These are phyloP conservation scores for Bugula neritina DNA, from an alignment of 2,888 invertebrate species.

Conservation along the genomic window DNA sequence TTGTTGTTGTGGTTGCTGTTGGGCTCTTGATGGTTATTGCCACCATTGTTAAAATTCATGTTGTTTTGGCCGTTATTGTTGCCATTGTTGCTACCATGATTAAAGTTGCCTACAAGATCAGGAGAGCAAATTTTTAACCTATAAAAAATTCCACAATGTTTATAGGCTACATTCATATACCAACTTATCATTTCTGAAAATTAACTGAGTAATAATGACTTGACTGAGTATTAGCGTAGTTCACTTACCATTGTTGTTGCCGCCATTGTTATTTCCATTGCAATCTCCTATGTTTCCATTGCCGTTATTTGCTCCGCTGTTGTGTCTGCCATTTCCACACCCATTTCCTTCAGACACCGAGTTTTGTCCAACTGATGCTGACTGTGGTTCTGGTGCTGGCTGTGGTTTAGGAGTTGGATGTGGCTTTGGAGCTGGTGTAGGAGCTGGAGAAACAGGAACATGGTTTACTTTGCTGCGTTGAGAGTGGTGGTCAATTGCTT, in stretches of 20 bases:
- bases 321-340: neutral
- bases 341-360: no score
- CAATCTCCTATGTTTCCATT: neutral
- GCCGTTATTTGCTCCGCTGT: neutral
- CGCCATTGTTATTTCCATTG: slow-evolving; percentile 7
- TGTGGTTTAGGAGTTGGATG: neutral
- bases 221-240: neutral
- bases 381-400: neutral
- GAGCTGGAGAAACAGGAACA: neutral
- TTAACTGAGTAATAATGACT: neutral
- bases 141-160: no score
- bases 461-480: no score
- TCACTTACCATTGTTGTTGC: slow-evolving; percentile 10
- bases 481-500: neutral
- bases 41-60: neutral
- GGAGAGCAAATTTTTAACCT: no score
- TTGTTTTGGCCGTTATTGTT: neutral
- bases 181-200: no score
- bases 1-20: neutral
- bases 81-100: neutral
- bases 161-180: no score
- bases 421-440: slow-evolving; percentile 1
- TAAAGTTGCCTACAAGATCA: neutral
- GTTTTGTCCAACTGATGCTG: neutral
- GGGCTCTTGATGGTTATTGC: neutral